phyloP scores from a whole-genome alignment of 35 echinoderm and acorn worm species.

The Heliocidaris erythrogramma region DNA sequence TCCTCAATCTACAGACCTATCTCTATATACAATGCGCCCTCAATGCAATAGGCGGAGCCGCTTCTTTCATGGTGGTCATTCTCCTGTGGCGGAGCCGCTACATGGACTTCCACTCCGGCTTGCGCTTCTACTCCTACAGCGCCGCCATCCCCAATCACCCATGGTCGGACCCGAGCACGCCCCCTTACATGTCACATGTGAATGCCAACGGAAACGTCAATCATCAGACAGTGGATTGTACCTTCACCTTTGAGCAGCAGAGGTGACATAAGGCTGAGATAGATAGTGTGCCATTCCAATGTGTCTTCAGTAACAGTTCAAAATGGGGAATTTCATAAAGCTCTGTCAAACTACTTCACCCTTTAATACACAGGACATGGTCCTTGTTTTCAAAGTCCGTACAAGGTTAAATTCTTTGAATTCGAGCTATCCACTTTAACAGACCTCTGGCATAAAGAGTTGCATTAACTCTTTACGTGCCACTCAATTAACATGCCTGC shows the following conservation, averaged over 20 bases:
- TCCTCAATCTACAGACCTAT: slow-evolving; percentile 89
- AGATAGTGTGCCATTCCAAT: slow-evolving; percentile 14
- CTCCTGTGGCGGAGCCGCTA: slow-evolving; percentile 90
- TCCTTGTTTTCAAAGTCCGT: not conserved
- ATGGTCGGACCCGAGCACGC: slow-evolving; percentile 68
- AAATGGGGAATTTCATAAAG: not conserved
- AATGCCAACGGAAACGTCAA: slow-evolving; percentile 51
- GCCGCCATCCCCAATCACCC: slow-evolving; percentile 86
- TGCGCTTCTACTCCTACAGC: slow-evolving; percentile 97
- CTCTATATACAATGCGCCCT: slow-evolving; percentile 91
- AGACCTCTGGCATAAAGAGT: not conserved
- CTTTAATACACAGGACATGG: not conserved
- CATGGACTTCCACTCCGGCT: slow-evolving; percentile 95
- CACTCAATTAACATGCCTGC: too few species aligned
- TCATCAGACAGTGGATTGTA: slow-evolving; percentile 43
- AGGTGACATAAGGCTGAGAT: slow-evolving; percentile 16
- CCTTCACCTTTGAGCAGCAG: slow-evolving; percentile 45
- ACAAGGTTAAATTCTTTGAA: not conserved
- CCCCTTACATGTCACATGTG: slow-evolving; percentile 66
- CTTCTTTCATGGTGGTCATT: slow-evolving; percentile 89
- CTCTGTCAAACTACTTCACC: not conserved
- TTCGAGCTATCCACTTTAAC: not conserved
- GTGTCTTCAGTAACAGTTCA: slow-evolving; percentile 6
- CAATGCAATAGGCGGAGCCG: slow-evolving; percentile 87
- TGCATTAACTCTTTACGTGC: too few species aligned